Evolutionary conservation across 92 coral and sea anemone genomes (phyloP).

Genomic region (Siderastrea radians): DNA sequence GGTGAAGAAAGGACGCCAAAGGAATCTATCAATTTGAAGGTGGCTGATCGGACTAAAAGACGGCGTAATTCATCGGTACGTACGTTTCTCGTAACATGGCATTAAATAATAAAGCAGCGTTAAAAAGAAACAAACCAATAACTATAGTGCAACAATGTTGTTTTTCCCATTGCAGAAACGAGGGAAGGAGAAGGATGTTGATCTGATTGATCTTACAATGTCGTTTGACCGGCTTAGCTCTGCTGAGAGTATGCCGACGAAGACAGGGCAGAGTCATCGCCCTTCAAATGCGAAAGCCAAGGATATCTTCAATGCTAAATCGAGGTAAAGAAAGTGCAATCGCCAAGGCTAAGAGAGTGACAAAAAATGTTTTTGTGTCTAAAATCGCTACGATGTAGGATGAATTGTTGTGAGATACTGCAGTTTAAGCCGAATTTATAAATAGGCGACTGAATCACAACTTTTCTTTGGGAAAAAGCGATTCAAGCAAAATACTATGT

Average conservation of each 20-base stretch:
- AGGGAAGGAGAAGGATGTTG: not conserved
- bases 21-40: slow-evolving; percentile 4
- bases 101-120: not conserved
- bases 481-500: not conserved
- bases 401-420: not conserved
- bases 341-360: not conserved
- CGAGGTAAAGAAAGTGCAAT: slow-evolving; percentile 15
- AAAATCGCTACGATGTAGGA: not conserved
- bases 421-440: slow-evolving; percentile 6
- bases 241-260: slow-evolving; percentile 36
- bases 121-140: not conserved
- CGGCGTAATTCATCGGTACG: slow-evolving; percentile 8
- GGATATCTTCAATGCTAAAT: slow-evolving; percentile 19
- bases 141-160: not conserved
- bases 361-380: not conserved
- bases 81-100: not conserved
- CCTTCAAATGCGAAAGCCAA: slow-evolving; percentile 5
- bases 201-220: slow-evolving; percentile 15
- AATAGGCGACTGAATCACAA: slow-evolving; percentile 4
- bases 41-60: not conserved
- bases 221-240: slow-evolving; percentile 40
- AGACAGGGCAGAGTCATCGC: slow-evolving; percentile 1
- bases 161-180: not conserved
- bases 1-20: not conserved
- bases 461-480: not conserved